Base-by-base conservation (phyloP, 2,888 invertebrate genomes). In the Rosalia funebris region DNA sequence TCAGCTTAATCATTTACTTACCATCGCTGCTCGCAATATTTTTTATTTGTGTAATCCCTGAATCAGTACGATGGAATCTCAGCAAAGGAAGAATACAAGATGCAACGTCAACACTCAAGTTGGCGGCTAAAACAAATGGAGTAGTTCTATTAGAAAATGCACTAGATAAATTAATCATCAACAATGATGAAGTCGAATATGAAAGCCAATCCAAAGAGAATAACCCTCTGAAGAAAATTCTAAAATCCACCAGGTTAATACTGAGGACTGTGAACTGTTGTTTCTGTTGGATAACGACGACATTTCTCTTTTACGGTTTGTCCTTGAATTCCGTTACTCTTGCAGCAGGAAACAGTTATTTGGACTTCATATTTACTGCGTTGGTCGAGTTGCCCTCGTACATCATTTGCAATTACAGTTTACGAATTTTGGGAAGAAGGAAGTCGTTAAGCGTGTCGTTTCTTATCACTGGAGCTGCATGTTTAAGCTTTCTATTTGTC, bases 271-370 rank as follows among this genome's bases (percentile, higher is more conserved):
- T 84, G 1, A 87, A 88, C 47, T 91, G 91, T 66, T 89, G 89
- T n/a, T 86, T 91, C 68, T 91, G 91, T 83, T 92, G 92, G 92
- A 87, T 91, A 11, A 89, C 91, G 0, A 88, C 90, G 71, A 89
- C 91, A 0, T 88, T 93, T 64, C 88, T 92, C 12, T 93, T 91
- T 78, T 93, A 92, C 73, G 93, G 93, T 0, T 80, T 93, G 32
- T 91, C 91, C 0, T 84, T 93, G 55, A 92, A 91, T 79, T 88
- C 92, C 0, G 91, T 91, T 1, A 85, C 89, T 0, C 80, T 93
- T 44, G 87, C 87, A n/a, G 87, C 87, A 12, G 92, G 92, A 1
- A 88, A 92, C 77, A 88, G 88, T 71, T 92, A 92, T 76, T 78
- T 90, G 10, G 93, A 92, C 80, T 93, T 91, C 73, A 89, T 91